These are phyloP conservation scores for Ceratosolen solmsi DNA, from an alignment of 1,140 invertebrate genomes.

Conservation along the genomic window DNA sequence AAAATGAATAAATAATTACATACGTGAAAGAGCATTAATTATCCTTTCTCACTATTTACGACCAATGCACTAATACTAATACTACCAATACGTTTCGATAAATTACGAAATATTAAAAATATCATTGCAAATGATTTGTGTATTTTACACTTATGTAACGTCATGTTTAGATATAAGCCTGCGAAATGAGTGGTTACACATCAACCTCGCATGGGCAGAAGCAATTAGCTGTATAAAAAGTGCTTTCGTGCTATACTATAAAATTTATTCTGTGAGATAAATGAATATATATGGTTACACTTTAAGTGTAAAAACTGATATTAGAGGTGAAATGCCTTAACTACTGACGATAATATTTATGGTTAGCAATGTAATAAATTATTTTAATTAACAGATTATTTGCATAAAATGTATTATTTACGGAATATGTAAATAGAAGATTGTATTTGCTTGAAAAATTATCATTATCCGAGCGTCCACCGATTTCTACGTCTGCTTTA, in stretches of 20 bases:
- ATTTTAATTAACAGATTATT: slow-evolving; percentile 22
- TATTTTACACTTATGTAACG: slow-evolving; percentile 1
- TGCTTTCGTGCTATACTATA: slow-evolving; percentile 26
- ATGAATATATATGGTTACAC: slow-evolving; percentile 22
- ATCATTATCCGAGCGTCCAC: neutral
- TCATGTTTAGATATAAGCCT: slow-evolving; percentile 13
- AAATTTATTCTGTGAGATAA: slow-evolving; percentile 41
- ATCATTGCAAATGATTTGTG: no score
- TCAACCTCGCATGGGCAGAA: slow-evolving; percentile 29
- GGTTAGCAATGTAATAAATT: neutral
- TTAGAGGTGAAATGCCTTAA: neutral
- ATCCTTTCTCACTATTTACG: no score
- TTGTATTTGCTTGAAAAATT: neutral
- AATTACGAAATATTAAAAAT: no score
- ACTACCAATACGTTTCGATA: no score
- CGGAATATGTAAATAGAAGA: neutral
- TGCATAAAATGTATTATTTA: neutral
- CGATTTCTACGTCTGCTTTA: neutral
- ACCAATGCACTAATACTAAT: no score
- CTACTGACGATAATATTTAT: slow-evolving; percentile 5
- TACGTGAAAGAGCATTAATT: no score
- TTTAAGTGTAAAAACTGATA: slow-evolving; percentile 8
- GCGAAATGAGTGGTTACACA: slow-evolving; percentile 1
- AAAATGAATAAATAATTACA: no score
- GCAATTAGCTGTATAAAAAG: slow-evolving; percentile 45